These are phyloP conservation scores for Cynodonichthys magdalenae DNA, from an alignment of 2,797 vertebrate species.

Conservation along the genomic window DNA sequence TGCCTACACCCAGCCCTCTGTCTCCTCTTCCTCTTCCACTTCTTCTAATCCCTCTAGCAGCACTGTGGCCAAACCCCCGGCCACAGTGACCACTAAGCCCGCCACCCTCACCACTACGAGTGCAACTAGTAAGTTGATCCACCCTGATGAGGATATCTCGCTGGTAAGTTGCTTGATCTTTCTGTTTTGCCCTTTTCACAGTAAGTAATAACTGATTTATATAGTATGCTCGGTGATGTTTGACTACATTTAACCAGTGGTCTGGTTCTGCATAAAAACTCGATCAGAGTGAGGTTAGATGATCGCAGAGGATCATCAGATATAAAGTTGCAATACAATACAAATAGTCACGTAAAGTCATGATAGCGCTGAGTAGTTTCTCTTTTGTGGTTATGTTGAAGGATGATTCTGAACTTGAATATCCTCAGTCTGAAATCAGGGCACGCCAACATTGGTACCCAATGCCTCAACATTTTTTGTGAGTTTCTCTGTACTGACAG, in stretches of 20 bases:
- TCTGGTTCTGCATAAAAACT: not conserved
- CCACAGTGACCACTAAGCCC: constrained; percentile 96
- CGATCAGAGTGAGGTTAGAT: not conserved
- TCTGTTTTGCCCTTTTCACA: constrained; percentile 81
- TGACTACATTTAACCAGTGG: not conserved
- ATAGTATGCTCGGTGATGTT: constrained; percentile 25
- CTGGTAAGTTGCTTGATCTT: constrained; percentile 92
- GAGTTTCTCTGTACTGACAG: constrained; percentile 60
- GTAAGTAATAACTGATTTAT: constrained; percentile 82
- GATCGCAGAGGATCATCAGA: not conserved
- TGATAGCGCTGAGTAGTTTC: constrained; percentile 27
- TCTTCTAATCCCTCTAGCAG: constrained; percentile 94
- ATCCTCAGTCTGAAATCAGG: constrained; percentile 57
- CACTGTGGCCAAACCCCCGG: constrained; percentile 93
- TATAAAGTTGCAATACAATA: not conserved
- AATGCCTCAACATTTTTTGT: constrained; percentile 45
- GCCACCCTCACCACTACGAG: constrained; percentile 96
- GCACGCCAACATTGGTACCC: constrained; percentile 49
- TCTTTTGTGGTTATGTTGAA: constrained; percentile 51
- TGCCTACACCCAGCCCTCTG: constrained; percentile 95
- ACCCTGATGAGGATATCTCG: constrained; percentile 99
- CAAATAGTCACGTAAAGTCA: constrained; percentile 11
- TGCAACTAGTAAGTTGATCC: constrained; percentile 99
- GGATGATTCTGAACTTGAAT: constrained; percentile 58
- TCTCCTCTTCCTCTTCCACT: constrained; percentile 89